Base-by-base conservation (phyloP, 2,113 vertebrate species). In the Menidia beryllina region DNA sequence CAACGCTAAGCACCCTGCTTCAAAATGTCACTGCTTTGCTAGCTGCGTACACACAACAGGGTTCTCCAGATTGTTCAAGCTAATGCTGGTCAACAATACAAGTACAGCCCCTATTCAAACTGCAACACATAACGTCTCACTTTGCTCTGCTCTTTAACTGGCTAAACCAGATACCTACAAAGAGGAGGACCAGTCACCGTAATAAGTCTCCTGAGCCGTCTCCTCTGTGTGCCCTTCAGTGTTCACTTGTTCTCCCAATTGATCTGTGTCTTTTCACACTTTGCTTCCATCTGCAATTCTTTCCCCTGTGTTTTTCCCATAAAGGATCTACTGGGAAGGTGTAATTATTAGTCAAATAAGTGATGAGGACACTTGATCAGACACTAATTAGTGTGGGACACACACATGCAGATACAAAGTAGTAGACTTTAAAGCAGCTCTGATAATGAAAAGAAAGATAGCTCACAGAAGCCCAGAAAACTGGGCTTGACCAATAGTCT, bases 281-380 rank as follows among this genome's bases (percentile, higher is more conserved):
- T 25, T 34, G 20, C 24, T 38, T 47, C 56, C 36, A 10, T 76
- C 74, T 63, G 49, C 39, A 26, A 60, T 41, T 56, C 57, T 56
- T 34, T 19, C 53, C 19, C 30, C 49, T 70, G 24, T 0, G 3
- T 49, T 49, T 17, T 0, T 49, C 20, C 43, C 50, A 64, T 24
- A 34, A 17, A 45, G 59, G 56, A 65, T 67, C 65, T 51, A 11
- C 52, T 61, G 53, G 25, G 69, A 78, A 62, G 64, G 81, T 64
- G 54, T 49, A 52, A 83, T 88, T 79, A 81, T 81, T 77, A 55
- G 73, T 72, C 79, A 72, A 70, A 83, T 82, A 77, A 83, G 27
- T 56, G 72, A 87, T 62, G 63, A 70, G 83, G 78, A 84, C 81
- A 82, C 61, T 67, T 78, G 82, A 83, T 87, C 84, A 81, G 60